Evolutionary conservation across 2,888 invertebrate genomes (phyloP).

Genomic region (Priocnemis perturbator): DNA sequence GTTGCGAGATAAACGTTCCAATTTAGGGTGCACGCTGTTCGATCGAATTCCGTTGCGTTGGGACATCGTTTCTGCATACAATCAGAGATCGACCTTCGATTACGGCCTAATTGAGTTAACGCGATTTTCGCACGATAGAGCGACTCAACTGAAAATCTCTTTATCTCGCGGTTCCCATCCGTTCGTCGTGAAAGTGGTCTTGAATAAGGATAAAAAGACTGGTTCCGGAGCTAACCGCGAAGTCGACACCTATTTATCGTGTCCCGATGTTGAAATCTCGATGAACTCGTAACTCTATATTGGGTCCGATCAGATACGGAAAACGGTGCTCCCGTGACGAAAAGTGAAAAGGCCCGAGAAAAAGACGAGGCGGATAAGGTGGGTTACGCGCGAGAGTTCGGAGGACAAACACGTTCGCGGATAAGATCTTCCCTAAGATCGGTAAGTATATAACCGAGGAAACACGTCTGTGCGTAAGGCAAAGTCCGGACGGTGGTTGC

Average conservation of each 20-base stretch:
- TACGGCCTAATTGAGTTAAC: no score
- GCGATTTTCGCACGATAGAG: no score
- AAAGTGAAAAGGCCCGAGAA: constrained; percentile 30
- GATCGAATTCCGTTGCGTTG: no score
- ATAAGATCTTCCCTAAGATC: constrained; percentile 37
- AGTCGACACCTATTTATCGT: constrained; percentile 28
- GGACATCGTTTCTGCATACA: no score
- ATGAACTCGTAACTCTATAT: constrained; percentile 61
- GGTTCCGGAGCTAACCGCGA: constrained; percentile 18
- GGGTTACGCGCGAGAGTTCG: constrained; percentile 21
- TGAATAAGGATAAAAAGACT: background rate
- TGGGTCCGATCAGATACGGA: constrained; percentile 58
- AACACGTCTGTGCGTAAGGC: constrained; percentile 13
- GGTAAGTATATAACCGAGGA: constrained; percentile 16
- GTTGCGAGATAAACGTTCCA: no score
- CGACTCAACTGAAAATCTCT: background rate
- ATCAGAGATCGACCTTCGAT: no score
- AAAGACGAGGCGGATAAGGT: constrained; percentile 16
- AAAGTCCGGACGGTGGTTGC: constrained; percentile 33
- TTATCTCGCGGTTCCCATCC: constrained; percentile 2
- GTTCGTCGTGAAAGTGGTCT: constrained; percentile 1
- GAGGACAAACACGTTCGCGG: constrained; percentile 24
- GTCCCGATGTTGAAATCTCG: constrained; percentile 19
- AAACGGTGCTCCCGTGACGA: background rate
- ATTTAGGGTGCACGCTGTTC: no score